A percentile compares a stretch with the other conserved stretches of the same genome.
Evolutionary conservation across 2,113 vertebrate genomes (phyloP).

Genomic region (Misgurnus mizolepis): DNA sequence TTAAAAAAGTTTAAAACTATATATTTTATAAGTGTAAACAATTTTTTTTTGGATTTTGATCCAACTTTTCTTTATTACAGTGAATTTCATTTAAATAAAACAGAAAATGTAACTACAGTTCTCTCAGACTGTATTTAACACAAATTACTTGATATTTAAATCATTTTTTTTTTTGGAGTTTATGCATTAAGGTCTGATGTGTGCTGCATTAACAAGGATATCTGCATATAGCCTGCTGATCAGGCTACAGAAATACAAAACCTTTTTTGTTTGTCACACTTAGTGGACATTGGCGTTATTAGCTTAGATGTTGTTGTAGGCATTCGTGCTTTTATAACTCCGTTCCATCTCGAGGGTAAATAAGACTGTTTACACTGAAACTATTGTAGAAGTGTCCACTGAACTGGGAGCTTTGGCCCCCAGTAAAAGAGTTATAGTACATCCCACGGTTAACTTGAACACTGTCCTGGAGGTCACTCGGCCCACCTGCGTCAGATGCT

Average conservation of each 20-base stretch:
- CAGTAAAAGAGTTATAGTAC: conserved; percentile 87
- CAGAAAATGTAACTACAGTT: neutral
- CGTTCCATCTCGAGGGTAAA: conserved; percentile 88
- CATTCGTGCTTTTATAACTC: conserved; percentile 78
- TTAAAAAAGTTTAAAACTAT: too few species aligned
- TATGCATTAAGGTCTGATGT: neutral
- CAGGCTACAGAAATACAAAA: too few species aligned
- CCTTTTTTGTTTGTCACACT: neutral
- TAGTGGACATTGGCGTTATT: neutral
- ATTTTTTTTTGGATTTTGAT: too few species aligned
- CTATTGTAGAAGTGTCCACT: conserved; percentile 87
- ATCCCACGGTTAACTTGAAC: conserved; percentile 78
- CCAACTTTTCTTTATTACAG: too few species aligned
- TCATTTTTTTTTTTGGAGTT: neutral
- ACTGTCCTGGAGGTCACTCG: conserved; percentile 74
- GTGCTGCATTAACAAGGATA: too few species aligned
- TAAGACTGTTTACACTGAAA: conserved; percentile 95
- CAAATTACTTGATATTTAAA: neutral
- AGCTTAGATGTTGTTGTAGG: neutral
- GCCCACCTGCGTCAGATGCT: conserved; percentile 45
- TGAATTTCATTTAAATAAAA: neutral
- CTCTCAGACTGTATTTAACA: conserved; percentile 22
- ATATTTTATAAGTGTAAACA: too few species aligned
- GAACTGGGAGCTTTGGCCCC: conserved; percentile 84
- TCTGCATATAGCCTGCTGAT: neutral